A percentile compares a stretch with the other conserved stretches of the same genome.
These are phyloP conservation scores for Nothoprocta pentlandii DNA, from an alignment of 2,113 vertebrate species.

Conservation along the genomic window DNA sequence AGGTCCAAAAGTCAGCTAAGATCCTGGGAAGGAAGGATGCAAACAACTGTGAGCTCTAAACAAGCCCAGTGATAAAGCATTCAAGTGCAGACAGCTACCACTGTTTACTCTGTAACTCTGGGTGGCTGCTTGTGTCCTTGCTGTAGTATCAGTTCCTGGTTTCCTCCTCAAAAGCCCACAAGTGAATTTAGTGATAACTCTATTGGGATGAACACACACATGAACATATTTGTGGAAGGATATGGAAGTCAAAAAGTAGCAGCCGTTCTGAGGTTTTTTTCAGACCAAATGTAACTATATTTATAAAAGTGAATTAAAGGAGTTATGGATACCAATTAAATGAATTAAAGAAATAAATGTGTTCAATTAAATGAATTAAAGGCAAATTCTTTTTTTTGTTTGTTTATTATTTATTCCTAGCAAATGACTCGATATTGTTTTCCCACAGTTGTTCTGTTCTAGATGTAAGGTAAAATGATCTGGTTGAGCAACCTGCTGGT, in stretches of 20 bases:
- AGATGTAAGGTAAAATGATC: background rate
- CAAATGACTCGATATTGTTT: background rate
- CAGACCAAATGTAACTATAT: background rate
- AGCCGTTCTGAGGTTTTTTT: background rate
- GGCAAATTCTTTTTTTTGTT: background rate
- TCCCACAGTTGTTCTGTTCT: background rate
- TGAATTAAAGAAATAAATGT: background rate
- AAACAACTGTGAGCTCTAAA: background rate
- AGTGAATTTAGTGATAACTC: background rate
- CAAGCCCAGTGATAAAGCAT: background rate
- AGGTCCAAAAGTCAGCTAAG: background rate
- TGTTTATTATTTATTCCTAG: background rate
- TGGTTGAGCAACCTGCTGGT: background rate
- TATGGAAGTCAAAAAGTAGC: background rate
- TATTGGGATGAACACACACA: rapidly evolving
- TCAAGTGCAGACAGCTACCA: background rate
- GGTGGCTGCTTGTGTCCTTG: background rate
- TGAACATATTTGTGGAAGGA: background rate
- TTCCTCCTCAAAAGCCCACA: background rate
- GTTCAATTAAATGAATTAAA: background rate
- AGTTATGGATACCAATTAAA: background rate
- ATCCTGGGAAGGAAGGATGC: background rate
- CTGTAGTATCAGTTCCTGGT: background rate
- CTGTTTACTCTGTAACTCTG: background rate
- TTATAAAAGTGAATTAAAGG: background rate